These are phyloP conservation scores for Pristionchus fissidentatus DNA, from an alignment of 2,888 invertebrate species.

Conservation along the genomic window DNA sequence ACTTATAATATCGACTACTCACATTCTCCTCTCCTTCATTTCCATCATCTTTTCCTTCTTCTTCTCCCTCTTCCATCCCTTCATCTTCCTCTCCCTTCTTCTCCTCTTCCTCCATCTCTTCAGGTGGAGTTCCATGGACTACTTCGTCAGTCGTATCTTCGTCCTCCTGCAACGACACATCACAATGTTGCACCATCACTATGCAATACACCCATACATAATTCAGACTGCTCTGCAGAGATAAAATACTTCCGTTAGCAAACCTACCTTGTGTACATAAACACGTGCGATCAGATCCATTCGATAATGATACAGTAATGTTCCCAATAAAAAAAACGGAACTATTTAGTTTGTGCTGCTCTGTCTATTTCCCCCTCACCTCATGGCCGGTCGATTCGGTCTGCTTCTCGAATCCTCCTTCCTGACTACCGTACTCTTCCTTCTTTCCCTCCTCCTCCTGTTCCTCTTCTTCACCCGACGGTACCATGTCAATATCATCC, in stretches of 20 bases:
- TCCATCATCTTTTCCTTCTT: background rate
- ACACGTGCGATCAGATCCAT: too few relatives aligned
- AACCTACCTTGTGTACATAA: too few relatives aligned
- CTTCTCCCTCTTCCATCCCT: background rate
- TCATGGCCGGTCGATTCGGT: too few relatives aligned
- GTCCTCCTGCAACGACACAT: background rate
- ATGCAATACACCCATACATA: background rate
- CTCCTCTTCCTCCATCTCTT: background rate
- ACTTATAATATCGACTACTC: too few relatives aligned
- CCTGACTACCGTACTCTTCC: background rate
- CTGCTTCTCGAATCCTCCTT: background rate
- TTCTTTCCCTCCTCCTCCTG: background rate
- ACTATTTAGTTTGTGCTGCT: too few relatives aligned
- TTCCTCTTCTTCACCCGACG: background rate
- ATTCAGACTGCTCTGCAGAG: too few relatives aligned
- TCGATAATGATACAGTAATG: too few relatives aligned
- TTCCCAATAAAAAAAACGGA: too few relatives aligned
- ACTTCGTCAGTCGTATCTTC: background rate
- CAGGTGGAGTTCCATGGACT: background rate
- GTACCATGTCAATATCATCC: background rate
- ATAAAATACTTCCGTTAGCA: too few relatives aligned
- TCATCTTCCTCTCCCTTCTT: too few relatives aligned
- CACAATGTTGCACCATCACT: background rate
- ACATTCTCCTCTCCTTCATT: background rate
- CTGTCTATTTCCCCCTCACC: background rate